Conservation (phyloP, 1,140 invertebrate genomes). For the Magallana ariakensis region DNA sequence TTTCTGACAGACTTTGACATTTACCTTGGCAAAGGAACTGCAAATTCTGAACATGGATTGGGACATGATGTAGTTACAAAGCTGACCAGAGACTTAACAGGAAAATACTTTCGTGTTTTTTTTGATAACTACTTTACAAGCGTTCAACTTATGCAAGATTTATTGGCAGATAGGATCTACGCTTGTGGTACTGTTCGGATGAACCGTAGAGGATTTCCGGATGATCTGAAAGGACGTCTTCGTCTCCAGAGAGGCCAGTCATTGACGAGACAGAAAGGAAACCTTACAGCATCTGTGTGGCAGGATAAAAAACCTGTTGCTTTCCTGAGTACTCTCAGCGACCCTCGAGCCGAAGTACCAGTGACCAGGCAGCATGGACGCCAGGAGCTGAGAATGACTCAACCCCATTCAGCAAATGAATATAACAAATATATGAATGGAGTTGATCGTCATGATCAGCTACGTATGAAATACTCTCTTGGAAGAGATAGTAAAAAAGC, state of each 20-base stretch:
- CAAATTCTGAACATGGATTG: constrained; percentile 23
- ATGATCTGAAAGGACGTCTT: not conserved
- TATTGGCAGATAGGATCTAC: constrained; percentile 42
- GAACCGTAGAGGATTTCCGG: constrained; percentile 38
- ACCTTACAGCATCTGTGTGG: constrained; percentile 48
- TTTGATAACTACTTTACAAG: constrained; percentile 53
- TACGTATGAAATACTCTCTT: constrained; percentile 16
- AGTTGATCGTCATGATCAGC: constrained; percentile 49
- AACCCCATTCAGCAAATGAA: not conserved
- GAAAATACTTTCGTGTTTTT: constrained; percentile 1
- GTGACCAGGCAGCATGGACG: not conserved
- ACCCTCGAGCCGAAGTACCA: not conserved
- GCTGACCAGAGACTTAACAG: not conserved
- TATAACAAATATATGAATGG: constrained; percentile 49
- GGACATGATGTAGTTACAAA: constrained; percentile 42
- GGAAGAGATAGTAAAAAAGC: constrained; percentile 43
- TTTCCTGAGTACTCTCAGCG: constrained; percentile 38
- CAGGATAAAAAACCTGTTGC: constrained; percentile 51
- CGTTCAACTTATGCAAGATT: constrained; percentile 38
- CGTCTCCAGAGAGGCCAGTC: not conserved
- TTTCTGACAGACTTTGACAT: constrained; percentile 53
- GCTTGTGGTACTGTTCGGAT: constrained; percentile 38
- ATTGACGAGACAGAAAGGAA: not conserved
- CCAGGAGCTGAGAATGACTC: not conserved
- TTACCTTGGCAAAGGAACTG: constrained; percentile 47